These are phyloP conservation scores for Tragelaphus imberbis DNA, from an alignment of 2,113 vertebrate species.

Conservation along the genomic window DNA sequence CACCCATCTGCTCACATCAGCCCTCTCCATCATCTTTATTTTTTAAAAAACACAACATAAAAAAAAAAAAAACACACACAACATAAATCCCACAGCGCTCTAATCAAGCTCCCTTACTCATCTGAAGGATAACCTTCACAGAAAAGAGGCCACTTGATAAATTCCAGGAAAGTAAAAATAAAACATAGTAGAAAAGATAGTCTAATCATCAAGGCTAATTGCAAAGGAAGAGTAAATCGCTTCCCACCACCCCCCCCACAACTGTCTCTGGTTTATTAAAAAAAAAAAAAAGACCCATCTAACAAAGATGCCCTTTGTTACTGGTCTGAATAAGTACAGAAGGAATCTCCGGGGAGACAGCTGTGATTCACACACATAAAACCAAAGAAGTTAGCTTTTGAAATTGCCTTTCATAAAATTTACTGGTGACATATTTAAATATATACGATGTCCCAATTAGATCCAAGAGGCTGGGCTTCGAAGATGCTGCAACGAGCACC, in stretches of 20 bases:
- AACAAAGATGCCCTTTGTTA: conserved; percentile 23
- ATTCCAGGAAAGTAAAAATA: conserved; percentile 62
- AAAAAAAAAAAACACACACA: neutral
- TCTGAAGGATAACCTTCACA: conserved; percentile 58
- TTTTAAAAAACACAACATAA: conserved; percentile 38
- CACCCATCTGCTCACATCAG: neutral
- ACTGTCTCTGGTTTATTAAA: conserved; percentile 23
- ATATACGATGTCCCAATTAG: neutral
- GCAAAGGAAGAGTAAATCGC: conserved; percentile 39
- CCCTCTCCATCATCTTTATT: conserved; percentile 31
- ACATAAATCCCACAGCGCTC: conserved; percentile 8
- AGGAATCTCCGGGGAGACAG: neutral
- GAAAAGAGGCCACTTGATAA: conserved; percentile 60
- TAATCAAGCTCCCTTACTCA: conserved; percentile 36
- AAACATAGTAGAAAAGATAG: conserved; percentile 59
- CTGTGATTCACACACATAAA: neutral
- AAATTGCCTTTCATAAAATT: neutral
- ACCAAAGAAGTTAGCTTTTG: neutral
- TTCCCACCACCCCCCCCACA: neutral
- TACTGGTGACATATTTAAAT: neutral
- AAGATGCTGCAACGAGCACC: rapidly evolving
- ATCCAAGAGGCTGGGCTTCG: neutral
- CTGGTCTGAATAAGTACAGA: neutral
- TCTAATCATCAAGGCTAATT: conserved; percentile 63
- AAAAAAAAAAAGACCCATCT: neutral